These are phyloP conservation scores for Drosophila nasuta DNA, from an alignment of 1,140 invertebrate genomes.

Conservation along the genomic window DNA sequence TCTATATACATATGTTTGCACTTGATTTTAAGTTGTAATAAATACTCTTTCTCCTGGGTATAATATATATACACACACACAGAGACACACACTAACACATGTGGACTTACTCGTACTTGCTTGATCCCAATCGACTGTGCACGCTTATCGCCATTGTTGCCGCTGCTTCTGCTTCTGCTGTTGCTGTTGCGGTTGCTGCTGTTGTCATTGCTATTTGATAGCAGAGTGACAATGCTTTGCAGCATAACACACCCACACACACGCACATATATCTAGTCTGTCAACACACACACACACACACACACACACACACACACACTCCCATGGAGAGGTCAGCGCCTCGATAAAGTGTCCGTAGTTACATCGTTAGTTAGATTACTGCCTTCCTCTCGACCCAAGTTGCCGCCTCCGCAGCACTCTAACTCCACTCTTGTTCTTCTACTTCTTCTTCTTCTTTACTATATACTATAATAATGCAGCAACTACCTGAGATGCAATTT, in stretches of 20 bases:
- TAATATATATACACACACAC: background rate
- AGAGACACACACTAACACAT: background rate
- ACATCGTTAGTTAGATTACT: slow-evolving; percentile 39
- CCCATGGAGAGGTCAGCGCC: slow-evolving; percentile 54
- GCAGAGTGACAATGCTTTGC: slow-evolving; percentile 53
- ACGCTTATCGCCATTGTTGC: slow-evolving; percentile 52
- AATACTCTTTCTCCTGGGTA: too few species aligned
- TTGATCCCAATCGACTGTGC: slow-evolving; percentile 37
- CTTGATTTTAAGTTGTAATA: too few species aligned
- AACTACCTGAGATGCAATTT: too few species aligned
- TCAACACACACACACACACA: slow-evolving; percentile 22
- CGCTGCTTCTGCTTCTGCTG: too few species aligned
- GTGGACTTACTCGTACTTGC: background rate
- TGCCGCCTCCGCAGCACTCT: background rate
- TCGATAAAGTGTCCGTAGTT: slow-evolving; percentile 53
- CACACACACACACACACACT: slow-evolving; percentile 19
- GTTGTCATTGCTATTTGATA: slow-evolving; percentile 57
- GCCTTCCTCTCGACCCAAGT: background rate
- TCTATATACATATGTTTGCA: too few species aligned
- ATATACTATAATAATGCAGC: too few species aligned
- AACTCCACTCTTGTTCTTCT: too few species aligned
- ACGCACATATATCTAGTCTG: too few species aligned
- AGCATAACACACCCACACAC: slow-evolving; percentile 5
- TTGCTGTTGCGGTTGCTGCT: slow-evolving; percentile 18
- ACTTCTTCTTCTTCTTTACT: too few species aligned